These are phyloP conservation scores for Ormyrus rosae DNA, from an alignment of 2,888 invertebrate species.

Conservation along the genomic window DNA sequence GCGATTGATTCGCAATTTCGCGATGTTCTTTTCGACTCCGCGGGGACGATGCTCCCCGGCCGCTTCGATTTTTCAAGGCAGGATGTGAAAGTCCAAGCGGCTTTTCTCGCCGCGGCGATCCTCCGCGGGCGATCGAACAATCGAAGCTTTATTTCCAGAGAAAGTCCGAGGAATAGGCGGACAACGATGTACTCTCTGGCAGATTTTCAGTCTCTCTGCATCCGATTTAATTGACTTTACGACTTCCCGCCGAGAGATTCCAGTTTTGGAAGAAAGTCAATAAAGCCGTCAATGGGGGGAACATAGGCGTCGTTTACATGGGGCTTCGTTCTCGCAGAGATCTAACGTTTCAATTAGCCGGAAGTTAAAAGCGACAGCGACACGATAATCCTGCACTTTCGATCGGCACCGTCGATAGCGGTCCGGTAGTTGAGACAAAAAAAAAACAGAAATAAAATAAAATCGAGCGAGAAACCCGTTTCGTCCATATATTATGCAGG, in stretches of 20 bases:
- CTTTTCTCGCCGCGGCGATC: neutral
- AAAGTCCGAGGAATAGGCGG: too few species aligned
- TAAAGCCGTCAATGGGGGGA: too few species aligned
- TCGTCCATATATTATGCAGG: constrained; percentile 34
- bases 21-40: neutral
- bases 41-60: neutral
- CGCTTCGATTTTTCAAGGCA: neutral
- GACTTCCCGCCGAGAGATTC: too few species aligned
- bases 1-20: constrained; percentile 29
- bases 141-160: too few species aligned
- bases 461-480: constrained; percentile 12
- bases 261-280: too few species aligned
- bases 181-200: too few species aligned
- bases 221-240: too few species aligned
- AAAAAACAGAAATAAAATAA: neutral
- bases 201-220: too few species aligned
- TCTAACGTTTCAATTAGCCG: neutral
- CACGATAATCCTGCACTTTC: constrained; percentile 17
- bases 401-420: constrained; percentile 19
- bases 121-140: too few species aligned
- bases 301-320: too few species aligned
- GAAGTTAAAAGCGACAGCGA: constrained; percentile 7
- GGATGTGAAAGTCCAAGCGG: constrained; percentile 24
- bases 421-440: neutral
- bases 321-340: too few species aligned